Conservation (phyloP, 2,113 vertebrate genomes). For the Oryzias woworae region DNA sequence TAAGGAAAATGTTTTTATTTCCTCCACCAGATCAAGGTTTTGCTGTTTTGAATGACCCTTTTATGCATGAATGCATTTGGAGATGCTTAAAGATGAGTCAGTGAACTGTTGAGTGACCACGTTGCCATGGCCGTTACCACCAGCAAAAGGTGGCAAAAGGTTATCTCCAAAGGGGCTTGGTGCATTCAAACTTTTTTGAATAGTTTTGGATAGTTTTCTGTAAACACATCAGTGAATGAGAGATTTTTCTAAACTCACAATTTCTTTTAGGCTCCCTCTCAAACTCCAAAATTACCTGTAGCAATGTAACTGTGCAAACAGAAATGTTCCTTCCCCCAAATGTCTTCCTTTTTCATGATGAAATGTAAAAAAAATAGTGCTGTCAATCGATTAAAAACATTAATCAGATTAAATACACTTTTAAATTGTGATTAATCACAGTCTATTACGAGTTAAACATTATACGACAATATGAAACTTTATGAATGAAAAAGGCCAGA, state of each 20-base stretch:
- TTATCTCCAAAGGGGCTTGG: conserved; percentile 5
- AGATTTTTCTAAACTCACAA: background rate
- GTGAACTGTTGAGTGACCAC: conserved; percentile 17
- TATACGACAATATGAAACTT: too few relatives aligned
- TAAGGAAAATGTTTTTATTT: background rate
- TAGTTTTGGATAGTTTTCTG: conserved; percentile 21
- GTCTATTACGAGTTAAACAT: too few relatives aligned
- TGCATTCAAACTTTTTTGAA: background rate
- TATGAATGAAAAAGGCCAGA: too few relatives aligned
- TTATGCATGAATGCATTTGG: background rate
- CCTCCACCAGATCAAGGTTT: conserved; percentile 10
- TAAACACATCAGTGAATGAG: background rate
- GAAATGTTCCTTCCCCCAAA: conserved; percentile 44
- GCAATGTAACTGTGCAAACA: conserved; percentile 44
- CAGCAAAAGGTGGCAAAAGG: conserved; percentile 3
- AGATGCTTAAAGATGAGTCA: conserved; percentile 22
- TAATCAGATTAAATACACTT: too few relatives aligned
- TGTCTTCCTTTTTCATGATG: conserved; percentile 41
- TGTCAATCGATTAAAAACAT: too few relatives aligned
- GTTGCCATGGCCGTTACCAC: conserved; percentile 18
- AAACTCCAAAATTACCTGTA: conserved; percentile 9
- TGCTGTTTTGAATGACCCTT: conserved; percentile 4
- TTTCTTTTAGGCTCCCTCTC: background rate
- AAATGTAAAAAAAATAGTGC: conserved; percentile 18
- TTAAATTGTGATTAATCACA: too few relatives aligned